Evolutionary conservation across 2,888 invertebrate genomes (phyloP).

Genomic region (Apamea crenata): DNA sequence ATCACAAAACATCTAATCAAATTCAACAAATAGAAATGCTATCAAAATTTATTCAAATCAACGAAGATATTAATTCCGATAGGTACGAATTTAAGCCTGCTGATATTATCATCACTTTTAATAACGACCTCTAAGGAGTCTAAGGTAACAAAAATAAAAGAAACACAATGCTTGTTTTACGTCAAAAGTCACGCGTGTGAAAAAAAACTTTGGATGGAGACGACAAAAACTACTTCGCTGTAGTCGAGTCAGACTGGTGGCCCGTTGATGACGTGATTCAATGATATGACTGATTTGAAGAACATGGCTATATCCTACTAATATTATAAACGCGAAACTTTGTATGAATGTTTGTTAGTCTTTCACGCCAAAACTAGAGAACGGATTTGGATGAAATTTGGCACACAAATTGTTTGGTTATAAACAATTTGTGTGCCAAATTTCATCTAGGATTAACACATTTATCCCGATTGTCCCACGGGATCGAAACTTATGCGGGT

Average conservation of each 20-base stretch:
- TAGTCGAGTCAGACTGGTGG: slow-evolving; percentile 5
- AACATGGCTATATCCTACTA: neutral
- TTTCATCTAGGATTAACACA: too few relatives aligned
- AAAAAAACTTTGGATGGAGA: slow-evolving; percentile 25
- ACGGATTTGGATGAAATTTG: too few relatives aligned
- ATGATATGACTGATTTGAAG: slow-evolving; percentile 13
- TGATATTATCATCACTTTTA: slow-evolving; percentile 4
- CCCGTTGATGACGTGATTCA: slow-evolving; percentile 31
- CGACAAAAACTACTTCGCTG: slow-evolving; percentile 30
- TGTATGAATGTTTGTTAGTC: too few relatives aligned
- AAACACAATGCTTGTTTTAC: slow-evolving; percentile 10
- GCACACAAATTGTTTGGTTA: too few relatives aligned
- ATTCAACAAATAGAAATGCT: slow-evolving; percentile 28
- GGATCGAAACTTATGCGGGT: too few relatives aligned
- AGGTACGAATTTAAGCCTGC: neutral
- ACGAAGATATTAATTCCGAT: slow-evolving; percentile 10
- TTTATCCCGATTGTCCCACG: too few relatives aligned
- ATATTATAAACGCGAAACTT: too few relatives aligned
- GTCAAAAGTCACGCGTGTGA: slow-evolving; percentile 31
- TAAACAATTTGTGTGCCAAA: too few relatives aligned
- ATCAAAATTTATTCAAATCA: slow-evolving; percentile 8
- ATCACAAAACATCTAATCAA: slow-evolving; percentile 21
- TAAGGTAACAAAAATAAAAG: neutral
- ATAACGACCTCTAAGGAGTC: slow-evolving; percentile 4
- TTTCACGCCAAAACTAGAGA: too few relatives aligned